Evolutionary conservation across 2,888 invertebrate species (phyloP).

Genomic region (Trichopria drosophilae): DNA sequence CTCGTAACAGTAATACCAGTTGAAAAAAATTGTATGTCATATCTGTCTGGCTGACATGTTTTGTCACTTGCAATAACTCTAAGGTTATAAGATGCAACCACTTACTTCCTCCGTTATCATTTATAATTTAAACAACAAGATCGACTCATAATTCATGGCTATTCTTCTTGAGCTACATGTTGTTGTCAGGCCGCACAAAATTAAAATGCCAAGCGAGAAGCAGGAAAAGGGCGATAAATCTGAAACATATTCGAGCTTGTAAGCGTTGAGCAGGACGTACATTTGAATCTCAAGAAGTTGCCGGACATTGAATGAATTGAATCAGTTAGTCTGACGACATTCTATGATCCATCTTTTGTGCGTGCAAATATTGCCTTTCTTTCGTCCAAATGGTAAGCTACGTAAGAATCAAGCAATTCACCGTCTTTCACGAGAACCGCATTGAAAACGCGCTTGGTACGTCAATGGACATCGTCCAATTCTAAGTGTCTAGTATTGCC

Average conservation of each 20-base stretch:
- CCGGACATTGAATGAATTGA: constrained; percentile 56
- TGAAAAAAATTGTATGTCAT: too few species aligned
- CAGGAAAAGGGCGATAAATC: constrained; percentile 8
- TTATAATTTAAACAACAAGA: too few species aligned
- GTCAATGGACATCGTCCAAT: constrained; percentile 49
- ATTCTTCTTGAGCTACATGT: too few species aligned
- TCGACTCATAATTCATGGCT: too few species aligned
- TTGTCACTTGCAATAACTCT: too few species aligned
- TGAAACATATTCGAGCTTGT: constrained; percentile 5
- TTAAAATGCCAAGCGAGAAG: too few species aligned
- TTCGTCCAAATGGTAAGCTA: constrained; percentile 45
- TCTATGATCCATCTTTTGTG: constrained; percentile 56
- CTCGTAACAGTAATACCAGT: too few species aligned
- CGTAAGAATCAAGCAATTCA: constrained; percentile 49
- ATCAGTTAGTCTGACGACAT: constrained; percentile 56
- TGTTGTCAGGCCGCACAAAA: too few species aligned
- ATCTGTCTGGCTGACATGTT: too few species aligned
- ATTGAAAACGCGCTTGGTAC: constrained; percentile 49
- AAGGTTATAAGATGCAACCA: too few species aligned
- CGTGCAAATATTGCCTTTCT: constrained; percentile 56
- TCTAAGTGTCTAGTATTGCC: constrained; percentile 54
- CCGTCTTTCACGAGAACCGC: constrained; percentile 49
- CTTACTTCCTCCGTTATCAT: too few species aligned
- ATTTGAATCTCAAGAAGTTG: constrained; percentile 41
- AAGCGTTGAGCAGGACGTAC: constrained; percentile 9